Evolutionary conservation across 2,888 invertebrate species (phyloP), one percentile per base, ranked within the genome.

Genomic region (Ochlodes sylvanus): DNA sequence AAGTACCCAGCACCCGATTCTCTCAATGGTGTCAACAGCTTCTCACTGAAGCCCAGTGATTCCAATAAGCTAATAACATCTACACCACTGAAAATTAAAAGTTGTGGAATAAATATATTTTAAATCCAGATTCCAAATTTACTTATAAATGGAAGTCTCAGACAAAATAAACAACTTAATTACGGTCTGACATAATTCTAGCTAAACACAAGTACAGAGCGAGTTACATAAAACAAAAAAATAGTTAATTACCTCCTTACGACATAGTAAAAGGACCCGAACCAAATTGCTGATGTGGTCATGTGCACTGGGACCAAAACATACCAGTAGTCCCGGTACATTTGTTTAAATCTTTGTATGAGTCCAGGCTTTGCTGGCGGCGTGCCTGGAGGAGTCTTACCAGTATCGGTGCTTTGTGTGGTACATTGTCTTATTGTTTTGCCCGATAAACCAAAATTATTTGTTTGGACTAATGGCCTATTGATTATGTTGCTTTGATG

Each of bases 321-420:
- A 89, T 99, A 98, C 98, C 99, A 99, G 90, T 99, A 99, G 83
- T 98, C 97, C 84, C 97, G 97, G 83, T 98, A 98, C 96, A 99
- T 97, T 80, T 96, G 94, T 86, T 98, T 98, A 87, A 99, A 98
- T 80, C 95, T 95, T 77, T 97, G 95, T 80, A 98, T 95, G 2
- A 98, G 83, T 0, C 96, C 94, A 75, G 90, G 81, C 84, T 97
- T 95, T 75, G 87, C 80, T 5, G 77, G 74, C 44, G 79, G 79
- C 19, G 76, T 69, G 47, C 72, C 72, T 19, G 77, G 68, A 32
- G 80, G 74, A 54, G 80, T 77, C 52, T 75, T 75, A 32, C 68
- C 56, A 63, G 72, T 63, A 44, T 67, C 65, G 68, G 70, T 69
- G 62, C 70, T 75, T 76, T 82, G 79, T 47, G 83, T 80, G 27